Base-by-base conservation (phyloP, 2,888 invertebrate genomes). In the Rhogogaster chlorosoma region DNA sequence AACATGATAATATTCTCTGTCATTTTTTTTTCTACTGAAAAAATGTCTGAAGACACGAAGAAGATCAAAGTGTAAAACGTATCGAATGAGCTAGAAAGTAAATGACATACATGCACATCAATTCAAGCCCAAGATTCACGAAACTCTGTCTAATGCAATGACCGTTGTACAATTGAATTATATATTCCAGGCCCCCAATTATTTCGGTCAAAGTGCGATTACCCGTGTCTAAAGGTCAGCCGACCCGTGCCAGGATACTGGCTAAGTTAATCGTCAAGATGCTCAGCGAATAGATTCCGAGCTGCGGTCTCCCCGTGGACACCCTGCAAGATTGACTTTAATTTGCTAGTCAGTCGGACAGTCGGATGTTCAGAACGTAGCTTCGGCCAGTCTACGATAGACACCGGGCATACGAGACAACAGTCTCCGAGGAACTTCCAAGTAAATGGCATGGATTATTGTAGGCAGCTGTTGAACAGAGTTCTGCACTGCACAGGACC, bases 391-490 rank as follows among this genome's bases (percentile, higher is more conserved):
- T 45, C 29, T 18, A n/a, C 26, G 67, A 80, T 80, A 80, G 57
- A 80, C 38, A 49, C 67, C 45, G 83, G 67, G 45, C 49, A 42
- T 26, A 83, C 45, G 29, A 12, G 45, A 67, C 83, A 67, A 83
- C 45, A 83, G 70, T 67, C 83, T 83, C 83, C 45, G 26, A 83
- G 83, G 53, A 83, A 83, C 83, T 83, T 83, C 70, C 29, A 29
- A 42, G 83, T 67, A 83, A 83, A 83, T 83, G 83, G 83, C 83
- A 83, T 83, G 67, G 70, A 83, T 83, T 83, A 83, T 83, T 70
- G 70, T 67, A 70, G 83, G 67, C 49, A 83, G 67, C 70, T 83
- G 83, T 80, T 80, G 61, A 80, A 61, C 80, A 80, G 29, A 80
- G 80, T 80, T 80, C 80, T 80, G 80, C 80, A 80, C 80, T 80